A percentile compares a stretch with the other conserved stretches of the same genome.
These are phyloP conservation scores for Sitodiplosis mosellana DNA, from an alignment of 1,140 invertebrate genomes.

Conservation along the genomic window DNA sequence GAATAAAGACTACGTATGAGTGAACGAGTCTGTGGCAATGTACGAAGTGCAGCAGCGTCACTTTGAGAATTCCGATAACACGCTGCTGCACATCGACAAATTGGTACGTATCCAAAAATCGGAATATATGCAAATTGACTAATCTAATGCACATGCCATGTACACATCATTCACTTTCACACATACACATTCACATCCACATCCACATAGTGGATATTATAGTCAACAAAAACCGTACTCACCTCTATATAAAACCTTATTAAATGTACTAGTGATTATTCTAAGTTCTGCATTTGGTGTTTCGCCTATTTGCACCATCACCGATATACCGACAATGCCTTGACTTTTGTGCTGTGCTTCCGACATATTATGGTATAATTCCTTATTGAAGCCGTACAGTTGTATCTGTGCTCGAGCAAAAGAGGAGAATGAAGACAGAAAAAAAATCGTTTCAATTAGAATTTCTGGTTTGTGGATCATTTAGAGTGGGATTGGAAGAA, in stretches of 20 bases:
- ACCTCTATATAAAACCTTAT: slow-evolving; percentile 66
- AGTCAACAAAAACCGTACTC: slow-evolving; percentile 14
- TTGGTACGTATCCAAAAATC: no score
- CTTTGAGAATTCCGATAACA: no score
- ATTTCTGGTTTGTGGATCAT: not conserved
- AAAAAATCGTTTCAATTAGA: not conserved
- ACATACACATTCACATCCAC: no score
- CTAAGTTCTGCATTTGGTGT: slow-evolving; percentile 65
- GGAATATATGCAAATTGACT: no score
- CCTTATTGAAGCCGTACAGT: slow-evolving; percentile 86
- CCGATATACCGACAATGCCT: slow-evolving; percentile 78
- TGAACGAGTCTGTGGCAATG: no score
- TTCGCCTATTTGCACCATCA: slow-evolving; percentile 84
- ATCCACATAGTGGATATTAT: no score
- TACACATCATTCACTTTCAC: no score
- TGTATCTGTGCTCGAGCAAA: slow-evolving; percentile 50
- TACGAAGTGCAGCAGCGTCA: no score
- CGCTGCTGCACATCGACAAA: no score
- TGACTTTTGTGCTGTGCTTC: slow-evolving; percentile 86
- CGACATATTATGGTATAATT: slow-evolving; percentile 91
- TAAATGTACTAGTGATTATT: slow-evolving; percentile 72
- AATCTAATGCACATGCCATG: no score
- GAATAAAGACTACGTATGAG: no score
- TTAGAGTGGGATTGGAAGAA: no score
- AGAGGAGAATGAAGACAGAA: slow-evolving; percentile 14